Evolutionary conservation across 2,797 vertebrate genomes (phyloP).

Genomic region (Rhinichthys osculus): DNA sequence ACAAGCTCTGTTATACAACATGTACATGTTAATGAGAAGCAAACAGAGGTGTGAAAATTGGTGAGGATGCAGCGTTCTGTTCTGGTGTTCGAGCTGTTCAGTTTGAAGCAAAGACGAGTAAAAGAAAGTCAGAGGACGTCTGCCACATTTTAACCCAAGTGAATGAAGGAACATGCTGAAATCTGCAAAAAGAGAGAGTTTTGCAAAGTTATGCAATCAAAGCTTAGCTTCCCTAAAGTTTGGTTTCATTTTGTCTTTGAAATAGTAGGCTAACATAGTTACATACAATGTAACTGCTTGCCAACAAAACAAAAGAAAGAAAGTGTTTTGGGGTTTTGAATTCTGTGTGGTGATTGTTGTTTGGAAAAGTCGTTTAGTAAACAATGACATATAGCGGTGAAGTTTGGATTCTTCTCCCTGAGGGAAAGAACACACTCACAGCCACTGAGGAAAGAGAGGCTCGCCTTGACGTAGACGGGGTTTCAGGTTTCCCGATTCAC

Average conservation of each 20-base stretch:
- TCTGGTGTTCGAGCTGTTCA: neutral
- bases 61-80: neutral
- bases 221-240: constrained; percentile 20
- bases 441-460: constrained; percentile 25
- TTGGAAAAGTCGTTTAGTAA: neutral
- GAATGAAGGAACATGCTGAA: neutral
- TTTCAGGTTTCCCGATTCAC: constrained; percentile 20
- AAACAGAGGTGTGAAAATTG: constrained; percentile 26
- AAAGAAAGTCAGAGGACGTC: neutral
- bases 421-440: constrained; percentile 1
- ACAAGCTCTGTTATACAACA: constrained; percentile 1
- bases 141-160: neutral
- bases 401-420: neutral
- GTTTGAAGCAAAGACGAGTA: neutral
- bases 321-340: neutral
- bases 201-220: neutral
- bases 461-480: neutral
- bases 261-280: neutral
- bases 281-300: too few relatives aligned
- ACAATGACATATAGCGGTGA: constrained; percentile 38
- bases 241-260: constrained; percentile 37
- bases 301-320: neutral
- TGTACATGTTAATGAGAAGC: constrained; percentile 3
- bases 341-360: constrained; percentile 20
- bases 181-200: constrained; percentile 7